Evolutionary conservation across 2,113 vertebrate species (phyloP).

Genomic region (Mionectes macconnelli): DNA sequence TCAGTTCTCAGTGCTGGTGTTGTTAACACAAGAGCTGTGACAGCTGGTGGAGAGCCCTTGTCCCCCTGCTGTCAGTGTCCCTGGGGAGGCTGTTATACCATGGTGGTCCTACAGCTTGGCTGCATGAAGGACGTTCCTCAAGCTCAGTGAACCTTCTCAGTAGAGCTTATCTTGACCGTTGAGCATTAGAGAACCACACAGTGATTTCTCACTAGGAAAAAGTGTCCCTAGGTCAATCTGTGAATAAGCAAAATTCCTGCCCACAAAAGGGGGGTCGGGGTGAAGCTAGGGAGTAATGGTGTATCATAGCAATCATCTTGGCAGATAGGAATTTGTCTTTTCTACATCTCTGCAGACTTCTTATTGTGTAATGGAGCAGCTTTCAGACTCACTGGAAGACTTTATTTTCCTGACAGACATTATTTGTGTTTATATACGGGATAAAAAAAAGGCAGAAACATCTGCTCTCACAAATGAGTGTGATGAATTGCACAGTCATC

Average conservation of each 20-base stretch:
- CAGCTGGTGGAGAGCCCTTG: not conserved
- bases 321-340: not conserved
- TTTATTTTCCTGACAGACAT: not conserved
- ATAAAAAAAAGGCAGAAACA: not conserved
- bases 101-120: not conserved
- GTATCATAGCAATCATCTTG: not conserved
- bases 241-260: not conserved
- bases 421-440: not conserved
- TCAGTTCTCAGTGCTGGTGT: not conserved
- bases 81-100: not conserved
- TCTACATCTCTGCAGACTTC: not conserved
- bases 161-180: not conserved
- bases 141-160: not conserved
- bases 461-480: not conserved
- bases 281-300: not conserved
- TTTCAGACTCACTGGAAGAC: not conserved
- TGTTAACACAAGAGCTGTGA: not conserved
- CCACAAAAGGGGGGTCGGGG: not conserved
- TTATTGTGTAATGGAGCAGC: not conserved
- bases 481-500: not conserved
- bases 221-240: not conserved
- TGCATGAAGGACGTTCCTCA: accelerated
- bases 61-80: not conserved
- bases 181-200: not conserved
- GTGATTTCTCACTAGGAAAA: not conserved